Conservation (phyloP, 2,797 vertebrate genomes). For the Eutrigla gurnardus region DNA sequence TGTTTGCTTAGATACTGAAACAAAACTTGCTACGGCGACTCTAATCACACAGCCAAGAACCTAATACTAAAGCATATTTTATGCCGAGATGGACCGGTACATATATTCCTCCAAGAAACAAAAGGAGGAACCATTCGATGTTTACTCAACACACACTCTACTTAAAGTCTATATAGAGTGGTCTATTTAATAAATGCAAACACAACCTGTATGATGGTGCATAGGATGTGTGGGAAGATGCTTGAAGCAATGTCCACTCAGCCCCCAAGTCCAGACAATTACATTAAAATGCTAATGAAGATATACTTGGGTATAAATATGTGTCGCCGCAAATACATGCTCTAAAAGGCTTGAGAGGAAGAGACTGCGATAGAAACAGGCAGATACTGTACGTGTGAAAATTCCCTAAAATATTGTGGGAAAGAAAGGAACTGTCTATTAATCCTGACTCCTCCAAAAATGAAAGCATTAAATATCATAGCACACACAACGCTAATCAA, state of each 20-base stretch:
- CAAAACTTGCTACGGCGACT: constrained; percentile 9
- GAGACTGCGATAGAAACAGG: not conserved
- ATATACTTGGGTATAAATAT: not conserved
- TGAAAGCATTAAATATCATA: not conserved
- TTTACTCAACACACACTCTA: not conserved
- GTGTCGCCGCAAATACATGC: constrained; percentile 24
- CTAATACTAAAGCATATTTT: not conserved
- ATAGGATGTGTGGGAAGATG: constrained; percentile 8
- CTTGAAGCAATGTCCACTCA: constrained; percentile 2
- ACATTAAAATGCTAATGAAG: constrained; percentile 2
- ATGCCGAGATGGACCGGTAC: not conserved
- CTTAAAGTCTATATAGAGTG: not conserved
- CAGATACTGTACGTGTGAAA: not conserved
- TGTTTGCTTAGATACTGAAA: not conserved
- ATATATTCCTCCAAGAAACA: not conserved
- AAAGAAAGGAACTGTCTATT: not conserved
- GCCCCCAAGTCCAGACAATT: constrained; percentile 1
- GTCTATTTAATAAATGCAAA: not conserved
- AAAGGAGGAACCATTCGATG: not conserved
- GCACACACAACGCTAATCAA: not conserved
- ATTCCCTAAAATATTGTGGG: not conserved
- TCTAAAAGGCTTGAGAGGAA: constrained; percentile 18
- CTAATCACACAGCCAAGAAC: too few relatives aligned
- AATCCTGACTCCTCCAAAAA: constrained; percentile 11
- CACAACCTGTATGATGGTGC: not conserved